Evolutionary conservation across 2,797 vertebrate species (phyloP).

Genomic region (Percopsis omiscomaycus): DNA sequence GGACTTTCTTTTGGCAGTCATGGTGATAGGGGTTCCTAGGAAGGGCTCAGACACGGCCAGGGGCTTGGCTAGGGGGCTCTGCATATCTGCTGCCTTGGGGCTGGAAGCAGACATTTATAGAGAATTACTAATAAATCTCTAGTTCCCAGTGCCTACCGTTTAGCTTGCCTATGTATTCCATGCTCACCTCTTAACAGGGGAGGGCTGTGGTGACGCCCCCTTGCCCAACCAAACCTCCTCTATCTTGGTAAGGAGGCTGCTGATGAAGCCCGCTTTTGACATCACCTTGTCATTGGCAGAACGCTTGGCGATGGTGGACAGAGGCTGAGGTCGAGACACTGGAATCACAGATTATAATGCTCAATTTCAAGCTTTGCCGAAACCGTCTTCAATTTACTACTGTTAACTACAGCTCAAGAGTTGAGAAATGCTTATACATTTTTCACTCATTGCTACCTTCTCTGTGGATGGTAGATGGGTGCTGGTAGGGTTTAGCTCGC

Average conservation of each 20-base stretch:
- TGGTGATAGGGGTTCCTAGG: constrained; percentile 86
- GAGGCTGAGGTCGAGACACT: constrained; percentile 87
- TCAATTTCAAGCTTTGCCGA: neutral
- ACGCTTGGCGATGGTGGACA: constrained; percentile 86
- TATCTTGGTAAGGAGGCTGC: constrained; percentile 87
- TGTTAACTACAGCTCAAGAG: neutral
- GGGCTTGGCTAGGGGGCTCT: constrained; percentile 40
- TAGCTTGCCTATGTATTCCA: neutral
- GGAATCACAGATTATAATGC: constrained; percentile 9
- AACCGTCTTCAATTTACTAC: too few relatives aligned
- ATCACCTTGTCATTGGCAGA: constrained; percentile 79
- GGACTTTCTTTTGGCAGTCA: constrained; percentile 80
- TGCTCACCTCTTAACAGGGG: constrained; percentile 76
- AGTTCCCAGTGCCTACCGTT: neutral
- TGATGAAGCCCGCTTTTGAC: constrained; percentile 89
- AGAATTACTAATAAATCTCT: neutral
- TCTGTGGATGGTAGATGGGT: constrained; percentile 76
- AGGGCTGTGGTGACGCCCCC: constrained; percentile 64
- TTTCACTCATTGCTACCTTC: constrained; percentile 78
- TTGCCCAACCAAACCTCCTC: constrained; percentile 87
- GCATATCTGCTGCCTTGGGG: constrained; percentile 56
- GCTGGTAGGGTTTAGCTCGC: constrained; percentile 84
- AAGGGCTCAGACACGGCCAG: constrained; percentile 80
- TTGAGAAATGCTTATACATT: neutral
- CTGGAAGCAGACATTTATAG: constrained; percentile 56